Evolutionary conservation across 2,113 vertebrate species (phyloP), one percentile per base, ranked within the genome.

Genomic region (Empidonax alnorum): DNA sequence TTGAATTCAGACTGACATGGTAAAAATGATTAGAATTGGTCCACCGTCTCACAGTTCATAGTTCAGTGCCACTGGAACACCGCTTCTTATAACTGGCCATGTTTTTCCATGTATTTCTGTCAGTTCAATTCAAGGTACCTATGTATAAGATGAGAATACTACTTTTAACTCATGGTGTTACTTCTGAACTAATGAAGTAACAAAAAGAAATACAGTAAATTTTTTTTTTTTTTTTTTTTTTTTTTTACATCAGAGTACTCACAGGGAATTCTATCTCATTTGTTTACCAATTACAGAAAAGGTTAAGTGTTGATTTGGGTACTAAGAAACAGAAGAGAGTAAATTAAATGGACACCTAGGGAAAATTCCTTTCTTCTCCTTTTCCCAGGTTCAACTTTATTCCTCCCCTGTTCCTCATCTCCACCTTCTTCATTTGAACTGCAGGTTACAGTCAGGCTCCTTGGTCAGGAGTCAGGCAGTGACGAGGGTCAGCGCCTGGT

Each of bases 361-460:
- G 13, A 58, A 63, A 67, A 65, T 31, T 33, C 25, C 14, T 79
- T 69, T 83, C 15, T 68, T 59, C 7, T 3, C 23, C 19, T 8
- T 71, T 84, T 4, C 9, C 10, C 14, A 46, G 21, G 46, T 10
- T 73, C 23, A 52, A 7, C 12, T 85, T 78, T 31, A 35, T 63
- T 33, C 30, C 10, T 46, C 4, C 1, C 5, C 0, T 0, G 7
- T 55, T 44, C 12, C 12, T 37, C 53, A 14, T 62, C 42, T 72
- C 5, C 5, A 14, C 7, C 33, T 23, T 7, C 2, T 2, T 50
- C 0, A 0, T 52, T 56, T 24, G 28, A 12, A 28, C 14, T 14
- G 30, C 12, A 14, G 28, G 16, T 50, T 71, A 14, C 2, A 10
- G 23, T 21, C 56, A 75, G 56, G 12, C 7, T 37, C 19, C 42